A percentile compares a stretch with the other conserved stretches of the same genome.
phyloP scores from a whole-genome alignment of 2,888 invertebrate species.

The Itoplectis maculator region DNA sequence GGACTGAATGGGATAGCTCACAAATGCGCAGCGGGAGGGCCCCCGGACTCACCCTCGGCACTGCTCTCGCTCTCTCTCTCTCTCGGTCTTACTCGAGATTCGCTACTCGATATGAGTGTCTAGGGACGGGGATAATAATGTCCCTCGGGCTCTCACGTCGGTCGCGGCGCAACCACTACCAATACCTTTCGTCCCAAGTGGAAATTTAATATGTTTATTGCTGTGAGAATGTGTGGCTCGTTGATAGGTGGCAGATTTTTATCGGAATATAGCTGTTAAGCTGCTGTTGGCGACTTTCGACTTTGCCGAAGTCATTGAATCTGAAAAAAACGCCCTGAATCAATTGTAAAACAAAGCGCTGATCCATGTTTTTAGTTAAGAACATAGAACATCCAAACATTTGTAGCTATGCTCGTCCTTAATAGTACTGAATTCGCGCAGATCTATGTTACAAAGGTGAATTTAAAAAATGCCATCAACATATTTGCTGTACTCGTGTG shows the following conservation, averaged over 20 bases:
- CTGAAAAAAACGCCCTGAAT: background rate
- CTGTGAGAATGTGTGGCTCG: constrained; percentile 81
- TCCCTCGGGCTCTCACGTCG: constrained; percentile 64
- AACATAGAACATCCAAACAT: too few species aligned
- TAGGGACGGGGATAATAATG: constrained; percentile 75
- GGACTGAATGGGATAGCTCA: constrained; percentile 79
- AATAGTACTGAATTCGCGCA: background rate
- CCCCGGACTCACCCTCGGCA: constrained; percentile 47
- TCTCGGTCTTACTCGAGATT: constrained; percentile 79
- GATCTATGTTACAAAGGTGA: background rate
- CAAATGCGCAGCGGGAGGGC: constrained; percentile 83
- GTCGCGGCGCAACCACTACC: constrained; percentile 66
- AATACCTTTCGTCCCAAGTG: constrained; percentile 71
- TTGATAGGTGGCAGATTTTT: constrained; percentile 76
- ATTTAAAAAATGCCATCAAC: background rate
- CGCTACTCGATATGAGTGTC: constrained; percentile 81
- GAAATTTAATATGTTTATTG: constrained; percentile 82
- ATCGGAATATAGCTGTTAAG: constrained; percentile 67
- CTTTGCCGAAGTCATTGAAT: constrained; percentile 9
- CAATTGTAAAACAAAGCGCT: background rate
- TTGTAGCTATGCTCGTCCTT: too few species aligned
- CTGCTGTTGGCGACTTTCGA: background rate
- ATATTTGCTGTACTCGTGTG: background rate
- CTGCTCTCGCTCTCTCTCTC: constrained; percentile 52
- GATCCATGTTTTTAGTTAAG: background rate